These are phyloP conservation scores for Teleopsis dalmanni DNA, from an alignment of 1,140 invertebrate genomes.

Conservation along the genomic window DNA sequence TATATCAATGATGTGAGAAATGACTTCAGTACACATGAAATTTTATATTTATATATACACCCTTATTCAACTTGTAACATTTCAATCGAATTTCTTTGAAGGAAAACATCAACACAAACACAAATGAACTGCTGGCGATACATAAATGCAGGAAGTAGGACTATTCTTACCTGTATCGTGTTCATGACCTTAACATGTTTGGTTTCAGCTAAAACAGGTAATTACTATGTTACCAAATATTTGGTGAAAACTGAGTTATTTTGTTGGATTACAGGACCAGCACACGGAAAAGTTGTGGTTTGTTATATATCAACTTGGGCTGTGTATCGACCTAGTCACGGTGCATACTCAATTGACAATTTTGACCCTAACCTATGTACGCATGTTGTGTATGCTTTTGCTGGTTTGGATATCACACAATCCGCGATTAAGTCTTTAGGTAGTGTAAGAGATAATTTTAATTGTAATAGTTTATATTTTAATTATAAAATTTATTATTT, in stretches of 20 bases:
- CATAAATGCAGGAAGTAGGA: constrained; percentile 10
- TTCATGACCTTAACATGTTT: constrained; percentile 1
- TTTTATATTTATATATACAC: too few relatives aligned
- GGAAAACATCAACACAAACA: too few relatives aligned
- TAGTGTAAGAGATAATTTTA: constrained; percentile 28
- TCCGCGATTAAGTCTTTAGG: constrained; percentile 59
- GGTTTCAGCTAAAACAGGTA: constrained; percentile 12
- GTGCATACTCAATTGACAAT: constrained; percentile 59
- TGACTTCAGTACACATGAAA: too few relatives aligned
- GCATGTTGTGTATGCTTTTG: constrained; percentile 82
- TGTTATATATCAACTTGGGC: constrained; percentile 77
- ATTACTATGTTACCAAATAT: not conserved
- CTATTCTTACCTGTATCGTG: constrained; percentile 8
- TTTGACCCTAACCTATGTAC: constrained; percentile 75
- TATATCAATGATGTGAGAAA: too few relatives aligned
- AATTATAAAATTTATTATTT: constrained; percentile 21
- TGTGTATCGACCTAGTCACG: constrained; percentile 57
- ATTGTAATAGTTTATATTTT: not conserved
- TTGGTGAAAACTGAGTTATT: not conserved
- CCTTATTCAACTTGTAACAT: too few relatives aligned
- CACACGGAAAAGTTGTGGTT: constrained; percentile 59
- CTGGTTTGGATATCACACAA: constrained; percentile 60
- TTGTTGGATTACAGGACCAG: constrained; percentile 37
- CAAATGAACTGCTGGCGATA: too few relatives aligned
- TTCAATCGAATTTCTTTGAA: too few relatives aligned